Base-by-base conservation (phyloP, 2,113 vertebrate species). In the Prionailurus viverrinus region DNA sequence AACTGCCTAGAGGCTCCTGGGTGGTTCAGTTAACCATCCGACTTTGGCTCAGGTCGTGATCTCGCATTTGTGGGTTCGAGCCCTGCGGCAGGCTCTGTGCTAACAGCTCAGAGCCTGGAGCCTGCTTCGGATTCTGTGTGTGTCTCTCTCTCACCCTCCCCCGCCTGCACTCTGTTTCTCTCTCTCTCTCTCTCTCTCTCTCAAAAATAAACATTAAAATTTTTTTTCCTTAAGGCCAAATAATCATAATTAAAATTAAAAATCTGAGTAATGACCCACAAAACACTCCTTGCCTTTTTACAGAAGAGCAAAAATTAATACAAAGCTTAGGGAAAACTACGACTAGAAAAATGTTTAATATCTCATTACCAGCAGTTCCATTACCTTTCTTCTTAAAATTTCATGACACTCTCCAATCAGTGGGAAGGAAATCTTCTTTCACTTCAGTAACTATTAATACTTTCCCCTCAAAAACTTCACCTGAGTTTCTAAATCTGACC, bases 341-440 rank as follows among this genome's bases (percentile, higher is more conserved):
- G 97, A 84, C 21, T 79, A 91, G 65, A 83, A 95, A 92, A 94
- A 88, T 23, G 10, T 69, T 76, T 71, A 5, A 89, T 68, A 96
- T 94, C 81, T 94, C 29, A 92, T 88, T 48, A 92, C 15, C 23
- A 91, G 25, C 66, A 66, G n/a, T 39, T 78, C 23, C 10, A 48
- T 85, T 97, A 97, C 63, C 48, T 97, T 97, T 95, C 86, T 69
- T 94, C 82, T 73, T 31, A 90, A 87, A 93, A 95, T 68, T 80
- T 96, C 55, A 14, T 41, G 33, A 39, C n/a, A 81, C 45, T 95
- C 51, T 96, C n/a, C 65, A 78, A 63, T 91, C 41, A 89, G 53
- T 36, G 15, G 68, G 18, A 95, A 73, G 53, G 80, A 93, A 94
- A 79, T 92, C 68, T 95, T 95, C 84, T 94, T 96, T 97, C 63